Evolutionary conservation across 2,888 invertebrate genomes (phyloP).

Genomic region (Hirudinaria manillensis): DNA sequence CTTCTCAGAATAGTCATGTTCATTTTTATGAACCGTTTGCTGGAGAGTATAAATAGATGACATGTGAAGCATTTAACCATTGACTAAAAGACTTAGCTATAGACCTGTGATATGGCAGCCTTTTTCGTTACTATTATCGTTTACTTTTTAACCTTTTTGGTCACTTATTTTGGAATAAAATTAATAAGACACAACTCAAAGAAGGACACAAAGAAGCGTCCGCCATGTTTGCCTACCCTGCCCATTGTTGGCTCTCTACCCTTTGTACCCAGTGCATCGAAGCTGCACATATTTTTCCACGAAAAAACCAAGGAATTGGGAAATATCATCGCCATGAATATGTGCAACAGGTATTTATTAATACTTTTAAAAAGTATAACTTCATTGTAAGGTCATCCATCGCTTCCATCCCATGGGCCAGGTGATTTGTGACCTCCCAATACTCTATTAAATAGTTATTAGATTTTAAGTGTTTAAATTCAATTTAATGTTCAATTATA

Average conservation of each 20-base stretch:
- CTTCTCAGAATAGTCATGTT: too few relatives aligned
- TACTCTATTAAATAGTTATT: neutral
- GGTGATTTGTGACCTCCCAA: too few relatives aligned
- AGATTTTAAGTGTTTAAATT: too few relatives aligned
- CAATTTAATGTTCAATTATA: neutral
- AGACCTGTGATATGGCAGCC: neutral
- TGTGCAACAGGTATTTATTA: neutral
- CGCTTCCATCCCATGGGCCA: too few relatives aligned
- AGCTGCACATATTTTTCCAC: neutral
- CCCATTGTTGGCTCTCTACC: neutral
- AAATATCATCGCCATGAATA: neutral
- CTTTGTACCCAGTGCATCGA: neutral
- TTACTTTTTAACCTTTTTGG: neutral
- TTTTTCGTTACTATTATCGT: neutral
- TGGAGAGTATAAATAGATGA: too few relatives aligned
- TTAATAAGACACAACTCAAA: neutral
- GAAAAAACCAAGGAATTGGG: neutral
- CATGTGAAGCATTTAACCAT: too few relatives aligned
- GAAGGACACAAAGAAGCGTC: neutral
- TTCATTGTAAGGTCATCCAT: too few relatives aligned
- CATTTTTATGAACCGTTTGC: too few relatives aligned
- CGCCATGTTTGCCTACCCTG: neutral
- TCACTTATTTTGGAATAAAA: neutral
- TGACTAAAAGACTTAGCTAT: too few relatives aligned
- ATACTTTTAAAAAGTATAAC: too few relatives aligned